Percentiles rank a stretch among this genome's conserved stretches.
Evolutionary conservation across 1,140 invertebrate species (phyloP).

Genomic region (Dendrolimus punctatus): DNA sequence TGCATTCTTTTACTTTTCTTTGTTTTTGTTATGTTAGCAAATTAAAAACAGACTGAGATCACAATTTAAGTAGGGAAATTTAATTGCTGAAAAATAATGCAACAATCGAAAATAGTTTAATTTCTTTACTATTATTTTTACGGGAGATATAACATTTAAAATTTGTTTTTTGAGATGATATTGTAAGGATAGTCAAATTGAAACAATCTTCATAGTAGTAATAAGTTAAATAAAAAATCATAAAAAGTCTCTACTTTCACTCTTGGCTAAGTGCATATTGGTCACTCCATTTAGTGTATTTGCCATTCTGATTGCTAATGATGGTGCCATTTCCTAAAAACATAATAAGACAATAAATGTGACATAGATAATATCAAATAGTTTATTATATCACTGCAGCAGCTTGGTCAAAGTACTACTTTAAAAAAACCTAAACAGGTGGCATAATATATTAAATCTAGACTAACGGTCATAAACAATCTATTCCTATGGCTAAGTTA

Average conservation of each 20-base stretch:
- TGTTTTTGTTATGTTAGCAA: conserved; percentile 8
- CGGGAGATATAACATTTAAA: no score
- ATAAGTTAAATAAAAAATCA: no score
- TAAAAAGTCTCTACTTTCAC: not conserved
- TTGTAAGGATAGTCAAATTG: no score
- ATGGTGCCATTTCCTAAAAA: conserved; percentile 19
- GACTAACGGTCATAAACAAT: not conserved
- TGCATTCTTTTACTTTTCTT: conserved; percentile 41
- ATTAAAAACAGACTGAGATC: not conserved
- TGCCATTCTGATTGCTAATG: conserved; percentile 17
- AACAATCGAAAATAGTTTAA: no score
- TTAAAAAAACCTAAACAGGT: not conserved
- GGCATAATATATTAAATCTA: conserved; percentile 1
- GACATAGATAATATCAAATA: not conserved
- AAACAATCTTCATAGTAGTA: no score
- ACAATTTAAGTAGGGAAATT: no score
- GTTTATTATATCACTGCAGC: no score
- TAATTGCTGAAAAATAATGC: no score
- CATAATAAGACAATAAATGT: not conserved
- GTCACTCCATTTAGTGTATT: conserved; percentile 16
- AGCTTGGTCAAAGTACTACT: no score
- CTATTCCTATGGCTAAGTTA: not conserved
- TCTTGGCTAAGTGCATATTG: conserved; percentile 8
- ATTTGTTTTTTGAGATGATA: no score
- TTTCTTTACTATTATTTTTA: no score